Evolutionary conservation across 64 coral and sea anemone genomes (phyloP).

Genomic region (Pocillopora damicornis): DNA sequence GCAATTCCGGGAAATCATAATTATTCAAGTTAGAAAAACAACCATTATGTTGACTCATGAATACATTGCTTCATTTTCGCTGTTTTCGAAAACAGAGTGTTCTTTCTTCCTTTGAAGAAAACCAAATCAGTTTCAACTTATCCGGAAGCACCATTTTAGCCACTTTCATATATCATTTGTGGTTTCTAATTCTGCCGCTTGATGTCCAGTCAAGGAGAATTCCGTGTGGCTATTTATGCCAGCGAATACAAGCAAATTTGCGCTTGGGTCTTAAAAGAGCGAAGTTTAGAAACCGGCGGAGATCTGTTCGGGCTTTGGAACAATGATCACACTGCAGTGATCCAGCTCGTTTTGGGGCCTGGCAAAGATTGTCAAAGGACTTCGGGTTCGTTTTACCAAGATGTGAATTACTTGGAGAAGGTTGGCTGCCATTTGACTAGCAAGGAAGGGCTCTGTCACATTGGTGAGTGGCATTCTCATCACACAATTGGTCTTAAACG

Average conservation of each 20-base stretch:
- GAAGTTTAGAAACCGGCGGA: conserved; percentile 62
- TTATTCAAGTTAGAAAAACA: too few relatives aligned
- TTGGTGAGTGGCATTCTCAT: conserved; percentile 90
- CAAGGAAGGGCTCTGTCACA: conserved; percentile 65
- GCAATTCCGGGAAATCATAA: too few relatives aligned
- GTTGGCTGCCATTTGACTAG: conserved; percentile 45
- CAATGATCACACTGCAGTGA: conserved; percentile 32
- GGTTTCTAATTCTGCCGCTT: background rate
- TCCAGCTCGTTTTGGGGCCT: conserved; percentile 70
- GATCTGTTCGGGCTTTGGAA: conserved; percentile 83
- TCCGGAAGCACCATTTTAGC: background rate
- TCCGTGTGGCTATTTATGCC: conserved; percentile 36
- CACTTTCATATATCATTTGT: background rate
- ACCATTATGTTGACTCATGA: too few relatives aligned
- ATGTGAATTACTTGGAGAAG: conserved; percentile 56
- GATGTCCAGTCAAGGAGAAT: background rate
- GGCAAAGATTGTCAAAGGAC: conserved; percentile 47
- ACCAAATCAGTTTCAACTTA: too few relatives aligned
- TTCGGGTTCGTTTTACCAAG: conserved; percentile 59
- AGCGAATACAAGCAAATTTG: conserved; percentile 52
- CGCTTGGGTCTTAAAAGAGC: conserved; percentile 59
- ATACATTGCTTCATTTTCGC: too few relatives aligned
- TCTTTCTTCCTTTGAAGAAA: too few relatives aligned
- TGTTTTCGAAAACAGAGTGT: too few relatives aligned
- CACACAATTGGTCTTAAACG: conserved; percentile 56